Evolutionary conservation across 1,140 invertebrate species (phyloP).

Genomic region (Drosophila micromelanica): DNA sequence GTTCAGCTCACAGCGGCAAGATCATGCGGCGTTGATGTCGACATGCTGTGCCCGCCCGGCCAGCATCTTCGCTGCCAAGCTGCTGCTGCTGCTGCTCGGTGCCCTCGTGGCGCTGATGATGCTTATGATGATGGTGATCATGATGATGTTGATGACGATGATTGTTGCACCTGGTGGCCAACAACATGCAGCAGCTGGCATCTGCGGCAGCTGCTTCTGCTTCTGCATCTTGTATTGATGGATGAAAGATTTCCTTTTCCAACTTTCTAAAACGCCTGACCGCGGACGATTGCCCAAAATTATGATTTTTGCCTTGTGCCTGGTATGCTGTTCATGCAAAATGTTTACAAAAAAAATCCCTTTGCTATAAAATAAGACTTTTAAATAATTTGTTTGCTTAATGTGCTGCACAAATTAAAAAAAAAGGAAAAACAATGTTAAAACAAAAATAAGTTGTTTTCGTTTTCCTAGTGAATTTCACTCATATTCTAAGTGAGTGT

Average conservation of each 20-base stretch:
- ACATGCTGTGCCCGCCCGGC: slow-evolving; percentile 24
- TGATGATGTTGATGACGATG: slow-evolving; percentile 53
- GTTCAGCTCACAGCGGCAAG: slow-evolving; percentile 36
- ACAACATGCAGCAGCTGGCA: slow-evolving; percentile 47
- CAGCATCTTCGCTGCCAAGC: slow-evolving; percentile 16
- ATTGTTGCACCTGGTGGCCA: slow-evolving; percentile 74
- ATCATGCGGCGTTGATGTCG: slow-evolving; percentile 35
- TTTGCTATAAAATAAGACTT: neutral
- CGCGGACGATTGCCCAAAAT: slow-evolving; percentile 11
- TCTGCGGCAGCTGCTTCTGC: slow-evolving; percentile 59
- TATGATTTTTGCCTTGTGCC: slow-evolving; percentile 17
- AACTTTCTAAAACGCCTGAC: slow-evolving; percentile 63
- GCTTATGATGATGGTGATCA: slow-evolving; percentile 43
- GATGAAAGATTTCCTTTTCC: slow-evolving; percentile 54
- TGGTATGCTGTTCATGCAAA: slow-evolving; percentile 5
- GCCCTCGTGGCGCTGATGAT: slow-evolving; percentile 18
- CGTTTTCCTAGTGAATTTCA: too few relatives aligned
- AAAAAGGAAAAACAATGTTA: too few relatives aligned
- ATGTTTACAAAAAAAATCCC: neutral
- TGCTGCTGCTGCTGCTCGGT: too few relatives aligned
- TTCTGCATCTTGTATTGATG: slow-evolving; percentile 49
- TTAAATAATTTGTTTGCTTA: too few relatives aligned
- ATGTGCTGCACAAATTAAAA: too few relatives aligned
- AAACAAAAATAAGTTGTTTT: too few relatives aligned
- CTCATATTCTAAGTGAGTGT: too few relatives aligned